Evolutionary conservation across 2,797 vertebrate genomes (phyloP).

Genomic region (Hapalemur alaotrensis): DNA sequence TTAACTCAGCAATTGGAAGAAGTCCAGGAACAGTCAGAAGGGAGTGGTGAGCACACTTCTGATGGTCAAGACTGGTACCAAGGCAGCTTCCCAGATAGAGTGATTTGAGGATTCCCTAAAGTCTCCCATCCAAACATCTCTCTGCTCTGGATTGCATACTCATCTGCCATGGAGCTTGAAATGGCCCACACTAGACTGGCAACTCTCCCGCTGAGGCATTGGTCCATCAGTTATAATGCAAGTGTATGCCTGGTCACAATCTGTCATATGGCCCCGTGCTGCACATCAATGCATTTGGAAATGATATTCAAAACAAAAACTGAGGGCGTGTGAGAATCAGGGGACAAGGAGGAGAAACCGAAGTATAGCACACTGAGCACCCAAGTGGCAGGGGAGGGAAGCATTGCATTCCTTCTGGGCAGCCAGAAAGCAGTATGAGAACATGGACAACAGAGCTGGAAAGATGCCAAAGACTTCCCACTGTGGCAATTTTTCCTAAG

Average conservation of each 20-base stretch:
- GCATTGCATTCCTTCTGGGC: neutral
- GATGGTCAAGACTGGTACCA: neutral
- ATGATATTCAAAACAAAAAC: neutral
- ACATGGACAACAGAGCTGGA: neutral
- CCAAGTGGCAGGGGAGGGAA: no score
- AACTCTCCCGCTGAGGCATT: neutral
- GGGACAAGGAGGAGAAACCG: neutral
- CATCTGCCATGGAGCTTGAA: neutral
- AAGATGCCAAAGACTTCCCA: neutral
- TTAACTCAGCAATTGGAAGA: neutral
- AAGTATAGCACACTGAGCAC: neutral
- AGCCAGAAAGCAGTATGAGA: neutral
- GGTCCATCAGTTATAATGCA: neutral
- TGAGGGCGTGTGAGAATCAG: neutral
- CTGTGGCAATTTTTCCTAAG: neutral
- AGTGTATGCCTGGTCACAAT: neutral
- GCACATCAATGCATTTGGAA: neutral
- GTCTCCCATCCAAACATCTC: neutral
- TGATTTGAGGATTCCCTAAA: neutral
- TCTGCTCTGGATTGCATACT: neutral
- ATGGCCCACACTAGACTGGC: neutral
- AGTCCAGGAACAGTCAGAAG: neutral
- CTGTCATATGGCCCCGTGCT: neutral
- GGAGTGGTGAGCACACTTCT: neutral
- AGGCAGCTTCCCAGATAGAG: neutral